A percentile compares a stretch with the other conserved stretches of the same genome.
phyloP scores from a whole-genome alignment of 2,888 invertebrate genomes.

The Drosophila kanekoi region DNA sequence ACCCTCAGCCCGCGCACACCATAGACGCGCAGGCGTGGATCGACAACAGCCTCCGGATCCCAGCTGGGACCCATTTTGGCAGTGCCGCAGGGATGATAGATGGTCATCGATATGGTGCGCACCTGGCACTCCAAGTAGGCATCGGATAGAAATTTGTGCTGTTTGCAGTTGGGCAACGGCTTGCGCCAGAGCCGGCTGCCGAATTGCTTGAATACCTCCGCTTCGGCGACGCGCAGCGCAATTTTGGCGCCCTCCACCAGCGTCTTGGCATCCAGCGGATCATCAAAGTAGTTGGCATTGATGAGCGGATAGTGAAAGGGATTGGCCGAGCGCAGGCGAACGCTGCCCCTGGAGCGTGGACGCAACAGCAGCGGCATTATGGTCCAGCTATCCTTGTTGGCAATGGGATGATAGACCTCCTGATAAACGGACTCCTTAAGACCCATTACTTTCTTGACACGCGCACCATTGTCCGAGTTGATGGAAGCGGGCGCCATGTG shows the following conservation, averaged over 20 bases:
- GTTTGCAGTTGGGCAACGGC: slow-evolving; percentile 92
- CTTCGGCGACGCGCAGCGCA: slow-evolving; percentile 90
- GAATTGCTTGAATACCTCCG: slow-evolving; percentile 92
- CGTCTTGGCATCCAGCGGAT: slow-evolving; percentile 91
- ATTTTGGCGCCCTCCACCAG: slow-evolving; percentile 94
- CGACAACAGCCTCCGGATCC: slow-evolving; percentile 93
- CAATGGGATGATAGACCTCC: slow-evolving; percentile 92
- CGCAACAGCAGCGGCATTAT: slow-evolving; percentile 93
- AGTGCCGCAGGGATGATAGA: slow-evolving; percentile 95
- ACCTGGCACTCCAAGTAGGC: slow-evolving; percentile 95
- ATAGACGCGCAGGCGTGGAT: slow-evolving; percentile 91
- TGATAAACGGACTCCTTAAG: slow-evolving; percentile 92
- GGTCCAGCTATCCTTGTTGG: slow-evolving; percentile 91
- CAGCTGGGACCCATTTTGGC: slow-evolving; percentile 94
- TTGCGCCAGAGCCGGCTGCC: slow-evolving; percentile 91
- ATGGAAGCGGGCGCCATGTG: slow-evolving; percentile 97
- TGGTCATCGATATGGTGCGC: slow-evolving; percentile 94
- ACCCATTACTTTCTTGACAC: slow-evolving; percentile 91
- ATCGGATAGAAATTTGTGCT: slow-evolving; percentile 90
- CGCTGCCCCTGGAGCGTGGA: slow-evolving; percentile 92
- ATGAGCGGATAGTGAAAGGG: slow-evolving; percentile 95
- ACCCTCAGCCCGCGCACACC: slow-evolving; percentile 89
- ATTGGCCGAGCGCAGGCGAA: slow-evolving; percentile 91
- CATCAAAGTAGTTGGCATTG: slow-evolving; percentile 96
- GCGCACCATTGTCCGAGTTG: slow-evolving; percentile 91